Conservation (phyloP, 2,797 vertebrate genomes). For the Pangasius larnaudii region DNA sequence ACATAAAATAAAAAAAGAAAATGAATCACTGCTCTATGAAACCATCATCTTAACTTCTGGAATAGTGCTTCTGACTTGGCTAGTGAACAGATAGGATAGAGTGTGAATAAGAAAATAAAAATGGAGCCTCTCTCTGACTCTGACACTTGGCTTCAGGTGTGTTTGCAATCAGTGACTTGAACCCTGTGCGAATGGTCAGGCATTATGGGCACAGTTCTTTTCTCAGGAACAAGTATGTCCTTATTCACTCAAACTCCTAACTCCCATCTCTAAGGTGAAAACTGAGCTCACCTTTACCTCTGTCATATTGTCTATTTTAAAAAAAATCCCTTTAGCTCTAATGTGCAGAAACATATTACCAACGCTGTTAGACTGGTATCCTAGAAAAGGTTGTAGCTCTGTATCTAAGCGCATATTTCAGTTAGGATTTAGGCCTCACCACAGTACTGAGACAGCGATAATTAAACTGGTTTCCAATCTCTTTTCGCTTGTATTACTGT, state of each 20-base stretch:
- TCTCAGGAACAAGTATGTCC: not conserved
- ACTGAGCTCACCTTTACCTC: not conserved
- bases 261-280: not conserved
- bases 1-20: not conserved
- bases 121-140: not conserved
- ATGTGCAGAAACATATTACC: not conserved
- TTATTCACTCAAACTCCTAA: slow-evolving; percentile 10
- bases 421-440: not conserved
- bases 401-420: not conserved
- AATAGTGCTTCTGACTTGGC: not conserved
- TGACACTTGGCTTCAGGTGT: slow-evolving; percentile 1
- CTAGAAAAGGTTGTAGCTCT: not conserved
- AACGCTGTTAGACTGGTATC: too few species aligned
- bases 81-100: not conserved
- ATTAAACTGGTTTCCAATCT: not conserved
- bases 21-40: slow-evolving; percentile 2
- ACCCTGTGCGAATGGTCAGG: not conserved
- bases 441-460: not conserved
- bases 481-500: not conserved
- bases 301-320: not conserved
- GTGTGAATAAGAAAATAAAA: not conserved
- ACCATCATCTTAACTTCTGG: not conserved
- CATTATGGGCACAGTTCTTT: slow-evolving; percentile 4
- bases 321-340: not conserved
- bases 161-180: not conserved